Evolutionary conservation across 2,113 vertebrate species (phyloP), one percentile per base, ranked within the genome.

Genomic region (Zingel zingel): DNA sequence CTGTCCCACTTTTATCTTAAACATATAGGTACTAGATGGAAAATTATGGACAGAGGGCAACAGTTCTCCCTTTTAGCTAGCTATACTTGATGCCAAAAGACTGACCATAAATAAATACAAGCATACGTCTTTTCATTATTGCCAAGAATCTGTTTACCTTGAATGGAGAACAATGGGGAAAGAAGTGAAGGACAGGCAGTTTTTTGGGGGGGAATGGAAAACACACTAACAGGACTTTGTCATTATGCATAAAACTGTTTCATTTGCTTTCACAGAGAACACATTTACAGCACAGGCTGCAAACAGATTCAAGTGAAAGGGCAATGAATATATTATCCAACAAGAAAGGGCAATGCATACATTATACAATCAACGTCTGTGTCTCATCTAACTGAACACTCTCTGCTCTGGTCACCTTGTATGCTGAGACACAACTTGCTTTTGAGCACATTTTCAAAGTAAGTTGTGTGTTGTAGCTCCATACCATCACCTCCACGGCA

Each of bases 101-200:
- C 54, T 0, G 15, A 59, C 14, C 8, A 74, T 13, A 47, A 79
- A 68, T 53, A 71, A 25, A 66, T 19, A 43, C 70, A 33, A 80
- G 78, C 93, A 95, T 92, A 93, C 92, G 87, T 89, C 51, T 80
- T 92, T 95, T 96, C 95, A 95, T 93, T 94, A 83, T 58, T 72
- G 91, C 88, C 66, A 70, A 91, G 89, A 94, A 82, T 91, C 82
- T 79, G 54, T 93, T 85, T 84, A 88, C 91, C 92, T 94, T 91
- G 92, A 64, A 83, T 83, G 51, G 16, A 71, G 36, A 74, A 92
- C 88, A 77, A 66, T 86, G 73, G 74, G 71, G 89, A 75, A 72
- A 67, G 4, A 64, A 76, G 50, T 27, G 21, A 62, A 67, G 50
- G 10, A 15, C 30, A 21, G 16, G 18, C 36, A 21, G 3, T 73